Evolutionary conservation across 1,140 invertebrate species (phyloP).

Genomic region (Habropoda laboriosa): DNA sequence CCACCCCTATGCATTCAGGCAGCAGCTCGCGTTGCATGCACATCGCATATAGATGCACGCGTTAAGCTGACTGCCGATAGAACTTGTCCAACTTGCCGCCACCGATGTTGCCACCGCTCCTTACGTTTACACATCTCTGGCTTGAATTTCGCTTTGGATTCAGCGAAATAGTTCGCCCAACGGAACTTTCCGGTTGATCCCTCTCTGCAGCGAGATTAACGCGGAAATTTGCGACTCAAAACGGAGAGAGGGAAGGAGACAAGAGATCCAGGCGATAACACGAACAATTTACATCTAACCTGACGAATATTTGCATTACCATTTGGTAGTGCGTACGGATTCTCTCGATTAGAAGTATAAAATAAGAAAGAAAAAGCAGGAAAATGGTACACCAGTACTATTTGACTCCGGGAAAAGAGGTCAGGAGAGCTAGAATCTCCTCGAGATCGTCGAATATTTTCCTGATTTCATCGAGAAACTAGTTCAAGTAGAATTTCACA

Average conservation of each 20-base stretch:
- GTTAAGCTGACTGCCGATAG: slow-evolving; percentile 48
- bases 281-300: not conserved
- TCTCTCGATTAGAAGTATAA: too few relatives aligned
- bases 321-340: too few relatives aligned
- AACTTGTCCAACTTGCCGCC: slow-evolving; percentile 44
- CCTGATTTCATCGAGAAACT: not conserved
- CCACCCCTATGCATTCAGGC: not conserved
- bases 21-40: slow-evolving; percentile 29
- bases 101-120: slow-evolving; percentile 2
- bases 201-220: slow-evolving; percentile 8
- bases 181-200: slow-evolving; percentile 27
- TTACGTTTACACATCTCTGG: slow-evolving; percentile 32
- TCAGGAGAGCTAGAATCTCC: not conserved
- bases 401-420: not conserved
- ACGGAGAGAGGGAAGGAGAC: not conserved
- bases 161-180: slow-evolving; percentile 33
- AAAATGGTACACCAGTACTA: not conserved
- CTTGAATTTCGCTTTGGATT: slow-evolving; percentile 27
- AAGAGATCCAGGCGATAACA: not conserved
- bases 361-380: not conserved
- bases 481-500: not conserved
- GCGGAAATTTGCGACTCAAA: not conserved
- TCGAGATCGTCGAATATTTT: not conserved
- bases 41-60: slow-evolving; percentile 39
- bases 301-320: not conserved